Conservation (phyloP, 2,113 vertebrate species). For the Cebus imitator region DNA sequence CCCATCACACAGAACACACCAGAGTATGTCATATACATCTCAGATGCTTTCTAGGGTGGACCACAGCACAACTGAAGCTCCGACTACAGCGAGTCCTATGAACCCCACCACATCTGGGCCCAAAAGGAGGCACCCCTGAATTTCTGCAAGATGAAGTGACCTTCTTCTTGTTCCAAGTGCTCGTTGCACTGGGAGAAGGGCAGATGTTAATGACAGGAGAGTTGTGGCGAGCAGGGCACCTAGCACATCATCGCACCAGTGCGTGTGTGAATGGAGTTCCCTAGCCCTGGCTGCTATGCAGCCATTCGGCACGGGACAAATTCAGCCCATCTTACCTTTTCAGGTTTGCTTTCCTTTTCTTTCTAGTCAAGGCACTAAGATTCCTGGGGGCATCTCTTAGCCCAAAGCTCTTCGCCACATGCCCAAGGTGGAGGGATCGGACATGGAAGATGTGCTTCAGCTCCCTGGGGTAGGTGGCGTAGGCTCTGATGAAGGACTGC, state of each 20-base stretch:
- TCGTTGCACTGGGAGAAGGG: neutral
- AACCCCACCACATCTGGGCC: neutral
- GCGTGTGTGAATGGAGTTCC: neutral
- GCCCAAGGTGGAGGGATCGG: constrained; percentile 89
- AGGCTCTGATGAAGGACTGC: constrained; percentile 94
- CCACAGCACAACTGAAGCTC: neutral
- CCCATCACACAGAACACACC: fast-evolving
- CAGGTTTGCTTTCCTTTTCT: constrained; percentile 68
- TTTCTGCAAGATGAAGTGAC: neutral
- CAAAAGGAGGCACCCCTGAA: neutral
- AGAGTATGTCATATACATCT: neutral
- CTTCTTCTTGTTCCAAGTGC: neutral
- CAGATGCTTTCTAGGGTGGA: neutral
- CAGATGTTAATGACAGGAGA: neutral
- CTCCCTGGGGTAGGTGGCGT: constrained; percentile 91
- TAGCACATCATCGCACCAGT: fast-evolving
- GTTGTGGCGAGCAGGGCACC: fast-evolving
- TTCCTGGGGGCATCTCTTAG: constrained; percentile 93
- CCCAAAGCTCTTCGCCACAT: constrained; percentile 95
- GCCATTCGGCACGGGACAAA: fast-evolving
- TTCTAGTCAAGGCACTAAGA: constrained; percentile 75
- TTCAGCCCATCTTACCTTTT: constrained; percentile 78
- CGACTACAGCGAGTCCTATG: fast-evolving
- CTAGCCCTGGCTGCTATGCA: fast-evolving
- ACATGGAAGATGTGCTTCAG: constrained; percentile 96